These are phyloP conservation scores for Drosophila willistoni DNA, from an alignment of 1,140 invertebrate species.

Conservation along the genomic window DNA sequence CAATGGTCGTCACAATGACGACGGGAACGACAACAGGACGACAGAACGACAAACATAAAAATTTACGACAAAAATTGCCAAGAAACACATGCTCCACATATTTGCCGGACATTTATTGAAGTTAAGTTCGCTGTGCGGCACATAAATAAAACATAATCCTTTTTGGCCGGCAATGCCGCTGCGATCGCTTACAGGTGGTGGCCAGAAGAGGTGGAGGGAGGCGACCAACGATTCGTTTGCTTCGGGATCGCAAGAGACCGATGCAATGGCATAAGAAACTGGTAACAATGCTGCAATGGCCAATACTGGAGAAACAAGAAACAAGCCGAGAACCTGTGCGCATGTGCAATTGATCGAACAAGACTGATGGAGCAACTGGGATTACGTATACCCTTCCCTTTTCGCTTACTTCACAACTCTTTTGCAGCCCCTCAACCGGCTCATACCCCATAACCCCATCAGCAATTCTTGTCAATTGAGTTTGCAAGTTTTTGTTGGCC, in stretches of 20 bases:
- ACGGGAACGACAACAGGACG: slow-evolving; percentile 11
- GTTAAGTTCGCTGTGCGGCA: slow-evolving; percentile 78
- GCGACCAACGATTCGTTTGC: background rate
- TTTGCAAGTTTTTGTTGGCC: slow-evolving; percentile 76
- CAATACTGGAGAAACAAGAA: slow-evolving; percentile 26
- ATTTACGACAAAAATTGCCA: slow-evolving; percentile 82
- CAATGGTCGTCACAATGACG: slow-evolving; percentile 42
- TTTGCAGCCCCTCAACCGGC: background rate
- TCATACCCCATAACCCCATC: background rate
- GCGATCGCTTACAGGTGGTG: slow-evolving; percentile 25
- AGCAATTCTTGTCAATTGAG: slow-evolving; percentile 70
- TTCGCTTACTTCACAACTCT: background rate
- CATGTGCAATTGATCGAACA: slow-evolving; percentile 82
- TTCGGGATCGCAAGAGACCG: background rate
- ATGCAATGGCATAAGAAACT: slow-evolving; percentile 23
- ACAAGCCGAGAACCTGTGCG: slow-evolving; percentile 67
- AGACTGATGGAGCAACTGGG: slow-evolving; percentile 82
- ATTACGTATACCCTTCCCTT: slow-evolving; percentile 61
- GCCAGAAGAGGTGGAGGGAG: background rate
- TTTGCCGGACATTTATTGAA: slow-evolving; percentile 83
- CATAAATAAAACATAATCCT: slow-evolving; percentile 83
- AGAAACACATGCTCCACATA: slow-evolving; percentile 83
- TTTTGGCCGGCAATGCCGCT: slow-evolving; percentile 43
- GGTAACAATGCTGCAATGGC: slow-evolving; percentile 54
- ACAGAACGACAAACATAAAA: slow-evolving; percentile 71